phyloP scores from a whole-genome alignment of 2,113 vertebrate species.

The Stigmatopora argus region DNA sequence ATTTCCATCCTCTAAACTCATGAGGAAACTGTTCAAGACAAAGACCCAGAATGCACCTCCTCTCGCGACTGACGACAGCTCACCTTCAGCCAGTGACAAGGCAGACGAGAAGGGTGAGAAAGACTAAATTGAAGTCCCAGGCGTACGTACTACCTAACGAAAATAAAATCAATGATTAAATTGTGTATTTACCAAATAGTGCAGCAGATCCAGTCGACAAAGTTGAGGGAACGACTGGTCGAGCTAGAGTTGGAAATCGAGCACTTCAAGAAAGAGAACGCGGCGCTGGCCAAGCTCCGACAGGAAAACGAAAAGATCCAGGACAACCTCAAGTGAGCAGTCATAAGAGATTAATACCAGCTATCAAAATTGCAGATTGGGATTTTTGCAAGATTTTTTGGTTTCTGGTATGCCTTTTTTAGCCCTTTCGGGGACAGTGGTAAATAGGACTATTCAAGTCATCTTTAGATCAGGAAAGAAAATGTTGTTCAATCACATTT shows the following conservation, averaged over 20 bases:
- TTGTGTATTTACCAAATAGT: constrained; percentile 47
- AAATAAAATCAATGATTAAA: no score
- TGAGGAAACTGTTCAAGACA: constrained; percentile 82
- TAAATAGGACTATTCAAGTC: no score
- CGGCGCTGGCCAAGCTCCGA: constrained; percentile 74
- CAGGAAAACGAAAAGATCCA: constrained; percentile 77
- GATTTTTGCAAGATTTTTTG: no score
- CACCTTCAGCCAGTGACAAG: constrained; percentile 40
- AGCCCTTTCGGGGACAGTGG: no score
- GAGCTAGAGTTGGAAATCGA: constrained; percentile 89
- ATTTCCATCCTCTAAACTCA: constrained; percentile 76
- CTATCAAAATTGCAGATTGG: no score
- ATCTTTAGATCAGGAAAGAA: no score
- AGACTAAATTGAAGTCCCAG: neutral
- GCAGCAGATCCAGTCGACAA: constrained; percentile 71
- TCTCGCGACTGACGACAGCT: constrained; percentile 31
- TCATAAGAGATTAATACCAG: no score
- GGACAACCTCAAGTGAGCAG: constrained; percentile 76
- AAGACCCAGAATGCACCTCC: constrained; percentile 65
- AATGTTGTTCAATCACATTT: no score
- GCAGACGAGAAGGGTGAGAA: constrained; percentile 70
- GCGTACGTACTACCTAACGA: no score
- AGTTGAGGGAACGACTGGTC: constrained; percentile 78
- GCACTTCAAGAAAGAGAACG: constrained; percentile 86
- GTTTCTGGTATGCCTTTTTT: no score